Evolutionary conservation across 2,797 vertebrate species (phyloP).

Genomic region (Lepidocolaptes lacrymiger): DNA sequence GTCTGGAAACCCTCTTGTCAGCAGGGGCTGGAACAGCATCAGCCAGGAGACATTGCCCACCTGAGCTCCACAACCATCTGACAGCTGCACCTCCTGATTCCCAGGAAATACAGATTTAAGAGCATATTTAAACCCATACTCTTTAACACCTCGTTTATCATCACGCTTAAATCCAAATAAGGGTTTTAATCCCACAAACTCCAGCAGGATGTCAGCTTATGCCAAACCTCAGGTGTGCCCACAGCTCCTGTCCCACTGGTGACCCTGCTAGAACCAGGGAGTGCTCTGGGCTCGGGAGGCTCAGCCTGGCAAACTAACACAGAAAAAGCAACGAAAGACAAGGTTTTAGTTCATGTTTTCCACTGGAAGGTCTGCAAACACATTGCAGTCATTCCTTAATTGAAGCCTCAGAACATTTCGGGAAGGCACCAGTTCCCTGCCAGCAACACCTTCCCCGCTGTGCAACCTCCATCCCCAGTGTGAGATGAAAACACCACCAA

Average conservation of each 20-base stretch:
- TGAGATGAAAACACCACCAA: background rate
- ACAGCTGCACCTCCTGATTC: background rate
- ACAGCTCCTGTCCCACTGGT: background rate
- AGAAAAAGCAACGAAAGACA: background rate
- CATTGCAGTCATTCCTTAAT: background rate
- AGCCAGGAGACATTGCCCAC: background rate
- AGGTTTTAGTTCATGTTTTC: background rate
- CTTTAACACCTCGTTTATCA: background rate
- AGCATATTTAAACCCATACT: background rate
- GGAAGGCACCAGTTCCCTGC: background rate
- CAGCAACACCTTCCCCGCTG: background rate
- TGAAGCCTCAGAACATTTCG: background rate
- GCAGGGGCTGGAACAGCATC: fast-evolving
- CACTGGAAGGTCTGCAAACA: background rate
- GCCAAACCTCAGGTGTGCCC: background rate
- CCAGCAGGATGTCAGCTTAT: background rate
- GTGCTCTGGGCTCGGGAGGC: background rate
- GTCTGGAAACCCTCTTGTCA: fast-evolving
- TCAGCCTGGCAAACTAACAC: background rate
- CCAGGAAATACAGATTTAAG: background rate
- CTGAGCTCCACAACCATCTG: background rate
- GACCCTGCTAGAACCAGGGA: background rate
- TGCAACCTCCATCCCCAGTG: background rate
- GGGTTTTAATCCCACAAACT: background rate
- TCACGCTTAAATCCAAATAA: background rate